These are phyloP conservation scores for Tenebrio molitor DNA, from an alignment of 1,140 invertebrate species.

Conservation along the genomic window DNA sequence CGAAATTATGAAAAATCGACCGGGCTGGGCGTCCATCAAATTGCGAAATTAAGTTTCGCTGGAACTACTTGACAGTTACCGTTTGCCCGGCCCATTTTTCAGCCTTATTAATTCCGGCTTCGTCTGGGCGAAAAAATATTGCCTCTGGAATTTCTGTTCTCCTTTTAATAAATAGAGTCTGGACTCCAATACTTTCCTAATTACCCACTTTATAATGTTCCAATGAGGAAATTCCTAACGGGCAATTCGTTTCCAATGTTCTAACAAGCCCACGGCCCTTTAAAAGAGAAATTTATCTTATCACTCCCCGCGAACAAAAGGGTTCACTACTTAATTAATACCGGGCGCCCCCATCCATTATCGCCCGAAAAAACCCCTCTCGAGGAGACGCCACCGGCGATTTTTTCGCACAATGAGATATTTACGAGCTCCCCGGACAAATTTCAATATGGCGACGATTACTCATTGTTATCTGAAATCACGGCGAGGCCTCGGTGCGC, in stretches of 20 bases:
- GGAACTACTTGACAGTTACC: too few species aligned
- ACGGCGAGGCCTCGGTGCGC: background rate
- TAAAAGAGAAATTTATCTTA: conserved; percentile 1
- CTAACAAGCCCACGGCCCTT: background rate
- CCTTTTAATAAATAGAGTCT: background rate
- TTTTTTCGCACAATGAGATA: background rate
- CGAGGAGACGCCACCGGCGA: background rate
- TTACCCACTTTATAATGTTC: conserved; percentile 2
- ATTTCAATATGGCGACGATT: conserved; percentile 23
- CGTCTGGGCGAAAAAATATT: background rate
- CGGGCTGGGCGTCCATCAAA: too few species aligned
- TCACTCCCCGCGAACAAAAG: background rate
- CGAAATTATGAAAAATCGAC: too few species aligned
- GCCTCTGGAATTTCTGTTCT: background rate
- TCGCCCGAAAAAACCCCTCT: background rate
- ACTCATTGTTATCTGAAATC: conserved; percentile 31
- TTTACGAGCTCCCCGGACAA: background rate
- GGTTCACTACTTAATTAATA: conserved; percentile 2
- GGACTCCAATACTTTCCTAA: background rate
- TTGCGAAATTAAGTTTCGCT: too few species aligned
- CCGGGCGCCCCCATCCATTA: background rate
- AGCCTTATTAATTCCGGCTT: background rate
- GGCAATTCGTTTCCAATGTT: background rate
- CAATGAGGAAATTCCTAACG: conserved; percentile 1
- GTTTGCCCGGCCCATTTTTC: too few species aligned